Evolutionary conservation across 2,113 vertebrate genomes (phyloP).

Genomic region (Atractosteus spatula): DNA sequence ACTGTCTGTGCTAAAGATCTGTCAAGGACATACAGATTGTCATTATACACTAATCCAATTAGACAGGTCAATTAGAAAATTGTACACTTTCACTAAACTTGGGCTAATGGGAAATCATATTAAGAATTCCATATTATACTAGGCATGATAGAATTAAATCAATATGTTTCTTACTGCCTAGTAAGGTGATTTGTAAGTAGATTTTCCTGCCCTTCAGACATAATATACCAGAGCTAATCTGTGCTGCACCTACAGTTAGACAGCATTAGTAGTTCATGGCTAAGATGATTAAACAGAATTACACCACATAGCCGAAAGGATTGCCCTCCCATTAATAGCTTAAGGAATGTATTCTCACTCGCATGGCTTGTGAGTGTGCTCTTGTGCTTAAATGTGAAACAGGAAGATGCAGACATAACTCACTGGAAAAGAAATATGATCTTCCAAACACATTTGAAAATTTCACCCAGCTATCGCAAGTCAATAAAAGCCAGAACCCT

Average conservation of each 20-base stretch:
- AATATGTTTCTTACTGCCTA: conserved; percentile 26
- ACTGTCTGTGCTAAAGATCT: neutral
- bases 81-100: conserved; percentile 26
- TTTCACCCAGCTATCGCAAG: no score
- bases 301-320: conserved; percentile 1
- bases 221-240: conserved; percentile 30
- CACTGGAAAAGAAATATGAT: no score
- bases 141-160: conserved; percentile 34
- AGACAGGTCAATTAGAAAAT: conserved; percentile 29
- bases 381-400: neutral
- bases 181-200: conserved; percentile 10
- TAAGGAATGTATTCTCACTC: conserved; percentile 46
- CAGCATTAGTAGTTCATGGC: conserved; percentile 1
- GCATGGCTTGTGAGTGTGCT: conserved; percentile 30
- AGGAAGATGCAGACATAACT: neutral
- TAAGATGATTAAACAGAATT: conserved; percentile 15
- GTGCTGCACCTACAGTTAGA: neutral
- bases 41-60: conserved; percentile 29
- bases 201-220: conserved; percentile 27
- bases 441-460: no score
- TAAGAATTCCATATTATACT: conserved; percentile 24
- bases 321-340: conserved; percentile 10
- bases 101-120: conserved; percentile 29
- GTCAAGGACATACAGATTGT: conserved; percentile 20
- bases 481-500: no score